Percentiles rank a stretch among this genome's conserved stretches.
Evolutionary conservation across 2,888 invertebrate species (phyloP).

Genomic region (Lycia hirtaria): DNA sequence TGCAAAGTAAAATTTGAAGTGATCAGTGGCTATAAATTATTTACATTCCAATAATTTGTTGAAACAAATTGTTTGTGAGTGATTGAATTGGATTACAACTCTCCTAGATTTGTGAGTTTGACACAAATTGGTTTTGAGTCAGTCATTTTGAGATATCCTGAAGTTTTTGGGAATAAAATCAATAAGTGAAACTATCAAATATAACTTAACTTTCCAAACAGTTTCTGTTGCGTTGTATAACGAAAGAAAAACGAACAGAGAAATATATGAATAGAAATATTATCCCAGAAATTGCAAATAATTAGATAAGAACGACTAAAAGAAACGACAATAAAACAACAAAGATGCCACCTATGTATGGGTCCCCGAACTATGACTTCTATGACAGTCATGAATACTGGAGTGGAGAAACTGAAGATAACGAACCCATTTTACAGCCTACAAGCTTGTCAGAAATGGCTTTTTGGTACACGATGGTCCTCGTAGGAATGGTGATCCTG

Average conservation of each 20-base stretch:
- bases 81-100: constrained; percentile 37
- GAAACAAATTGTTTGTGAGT: constrained; percentile 61
- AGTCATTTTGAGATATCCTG: not conserved
- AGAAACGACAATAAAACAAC: not conserved
- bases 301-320: not conserved
- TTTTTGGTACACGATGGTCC: constrained; percentile 70
- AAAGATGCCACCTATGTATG: constrained; percentile 69
- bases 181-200: not conserved
- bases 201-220: no score
- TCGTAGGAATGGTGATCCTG: constrained; percentile 63
- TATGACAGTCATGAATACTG: constrained; percentile 36
- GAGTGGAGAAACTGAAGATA: constrained; percentile 39
- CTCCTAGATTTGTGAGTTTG: constrained; percentile 45
- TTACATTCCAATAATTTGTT: constrained; percentile 64
- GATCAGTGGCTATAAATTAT: not conserved
- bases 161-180: not conserved
- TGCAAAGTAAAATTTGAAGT: constrained; percentile 1
- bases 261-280: not conserved
- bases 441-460: constrained; percentile 59
- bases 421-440: constrained; percentile 44
- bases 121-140: constrained; percentile 45
- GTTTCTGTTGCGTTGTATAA: no score
- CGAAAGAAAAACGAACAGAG: not conserved
- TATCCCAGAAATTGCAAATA: not conserved
- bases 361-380: constrained; percentile 58